phyloP scores from a whole-genome alignment of 2,113 vertebrate genomes.

The Coreoperca whiteheadi region DNA sequence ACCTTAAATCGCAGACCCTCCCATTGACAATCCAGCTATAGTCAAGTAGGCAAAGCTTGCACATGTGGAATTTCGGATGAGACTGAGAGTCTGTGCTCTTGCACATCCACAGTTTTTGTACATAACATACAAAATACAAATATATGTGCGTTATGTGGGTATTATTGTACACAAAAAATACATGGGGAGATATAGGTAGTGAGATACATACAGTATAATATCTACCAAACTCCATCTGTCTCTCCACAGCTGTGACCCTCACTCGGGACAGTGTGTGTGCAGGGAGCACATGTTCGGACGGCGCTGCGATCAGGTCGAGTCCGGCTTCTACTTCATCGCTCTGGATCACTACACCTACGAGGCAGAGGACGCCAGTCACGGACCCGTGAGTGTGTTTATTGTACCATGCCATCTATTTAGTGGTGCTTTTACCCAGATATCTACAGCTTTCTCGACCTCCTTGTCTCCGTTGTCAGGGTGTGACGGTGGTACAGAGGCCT shows the following conservation, averaged over 20 bases:
- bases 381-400: constrained; percentile 87
- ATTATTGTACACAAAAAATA: neutral
- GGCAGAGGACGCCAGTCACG: constrained; percentile 90
- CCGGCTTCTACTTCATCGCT: constrained; percentile 93
- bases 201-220: neutral
- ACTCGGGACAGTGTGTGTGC: constrained; percentile 92
- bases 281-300: constrained; percentile 92
- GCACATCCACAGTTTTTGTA: too few species aligned
- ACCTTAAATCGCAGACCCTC: too few species aligned
- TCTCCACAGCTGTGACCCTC: constrained; percentile 87
- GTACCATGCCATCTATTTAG: rapidly evolving
- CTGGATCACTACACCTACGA: constrained; percentile 97
- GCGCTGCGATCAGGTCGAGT: constrained; percentile 90
- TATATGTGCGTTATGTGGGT: too few species aligned
- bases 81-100: too few species aligned
- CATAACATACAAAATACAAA: too few species aligned
- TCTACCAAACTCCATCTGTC: neutral
- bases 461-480: constrained; percentile 82
- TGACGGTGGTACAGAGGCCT: constrained; percentile 87
- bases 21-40: too few species aligned
- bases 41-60: too few species aligned
- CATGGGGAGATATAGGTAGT: neutral
- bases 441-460: neutral
- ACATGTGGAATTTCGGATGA: too few species aligned
- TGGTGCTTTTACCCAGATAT: rapidly evolving